These are phyloP conservation scores for Takifugu ocellatus DNA, from an alignment of 2,797 vertebrate genomes.

Conservation along the genomic window DNA sequence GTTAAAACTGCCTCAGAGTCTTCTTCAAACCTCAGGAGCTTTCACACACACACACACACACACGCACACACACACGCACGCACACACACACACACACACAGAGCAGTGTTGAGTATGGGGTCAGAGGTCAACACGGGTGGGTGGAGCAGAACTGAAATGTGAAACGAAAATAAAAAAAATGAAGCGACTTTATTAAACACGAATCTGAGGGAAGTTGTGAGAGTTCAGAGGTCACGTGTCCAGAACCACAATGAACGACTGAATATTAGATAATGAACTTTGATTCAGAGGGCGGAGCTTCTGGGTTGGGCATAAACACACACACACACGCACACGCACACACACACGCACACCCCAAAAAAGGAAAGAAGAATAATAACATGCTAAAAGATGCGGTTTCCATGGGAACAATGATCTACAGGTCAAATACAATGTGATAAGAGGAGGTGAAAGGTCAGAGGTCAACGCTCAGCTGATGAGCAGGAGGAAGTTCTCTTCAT, in stretches of 20 bases:
- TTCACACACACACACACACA: no score
- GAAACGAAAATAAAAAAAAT: conserved; percentile 41
- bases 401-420: conserved; percentile 17
- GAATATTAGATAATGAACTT: not conserved
- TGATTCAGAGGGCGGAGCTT: not conserved
- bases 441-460: conserved; percentile 11
- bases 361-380: not conserved
- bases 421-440: not conserved
- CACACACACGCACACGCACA: no score
- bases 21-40: not conserved
- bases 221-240: not conserved
- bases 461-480: not conserved
- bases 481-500: not conserved
- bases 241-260: not conserved
- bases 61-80: not conserved
- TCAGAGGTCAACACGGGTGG: conserved; percentile 49
- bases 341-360: no score
- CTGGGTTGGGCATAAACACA: not conserved
- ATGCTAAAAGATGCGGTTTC: conserved; percentile 4
- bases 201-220: conserved; percentile 14
- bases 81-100: not conserved
- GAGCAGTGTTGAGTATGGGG: conserved; percentile 23
- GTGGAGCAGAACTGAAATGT: conserved; percentile 43
- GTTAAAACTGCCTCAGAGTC: no score
- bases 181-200: conserved; percentile 7